These are phyloP conservation scores for Pampus argenteus DNA, from an alignment of 2,797 vertebrate species.

Conservation along the genomic window DNA sequence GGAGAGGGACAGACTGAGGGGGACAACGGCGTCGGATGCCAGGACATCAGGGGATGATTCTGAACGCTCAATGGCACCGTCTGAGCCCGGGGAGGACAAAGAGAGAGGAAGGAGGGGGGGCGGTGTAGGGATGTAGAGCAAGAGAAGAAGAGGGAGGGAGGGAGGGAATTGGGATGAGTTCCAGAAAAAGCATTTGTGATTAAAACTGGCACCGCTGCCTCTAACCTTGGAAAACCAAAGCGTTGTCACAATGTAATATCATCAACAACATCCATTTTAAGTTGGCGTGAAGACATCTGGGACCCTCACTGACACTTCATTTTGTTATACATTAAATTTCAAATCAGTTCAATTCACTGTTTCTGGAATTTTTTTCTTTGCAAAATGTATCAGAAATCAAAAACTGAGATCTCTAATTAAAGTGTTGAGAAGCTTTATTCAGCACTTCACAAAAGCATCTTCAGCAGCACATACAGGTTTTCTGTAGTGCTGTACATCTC, in stretches of 20 bases:
- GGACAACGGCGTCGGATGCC: constrained; percentile 3
- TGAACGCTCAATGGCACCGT: constrained; percentile 6
- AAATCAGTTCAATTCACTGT: background rate
- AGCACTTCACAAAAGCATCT: too few relatives aligned
- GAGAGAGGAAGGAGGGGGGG: background rate
- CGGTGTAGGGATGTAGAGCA: background rate
- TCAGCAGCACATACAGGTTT: too few relatives aligned
- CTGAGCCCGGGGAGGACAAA: constrained; percentile 32
- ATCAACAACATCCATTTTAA: background rate
- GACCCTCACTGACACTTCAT: background rate
- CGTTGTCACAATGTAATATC: background rate
- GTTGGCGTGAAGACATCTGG: background rate
- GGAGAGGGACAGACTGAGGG: constrained; percentile 75
- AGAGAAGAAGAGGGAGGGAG: background rate
- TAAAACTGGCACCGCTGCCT: constrained; percentile 11
- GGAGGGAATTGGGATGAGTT: background rate
- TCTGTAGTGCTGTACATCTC: too few relatives aligned
- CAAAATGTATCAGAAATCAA: too few relatives aligned
- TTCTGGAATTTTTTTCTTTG: background rate
- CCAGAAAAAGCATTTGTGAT: constrained; percentile 21
- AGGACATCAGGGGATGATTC: constrained; percentile 15
- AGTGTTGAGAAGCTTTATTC: too few relatives aligned
- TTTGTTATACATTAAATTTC: background rate
- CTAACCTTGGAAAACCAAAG: background rate
- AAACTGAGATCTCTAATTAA: too few relatives aligned